These are phyloP conservation scores for Neotoxoptera formosana DNA, from an alignment of 1,140 invertebrate genomes.

Conservation along the genomic window DNA sequence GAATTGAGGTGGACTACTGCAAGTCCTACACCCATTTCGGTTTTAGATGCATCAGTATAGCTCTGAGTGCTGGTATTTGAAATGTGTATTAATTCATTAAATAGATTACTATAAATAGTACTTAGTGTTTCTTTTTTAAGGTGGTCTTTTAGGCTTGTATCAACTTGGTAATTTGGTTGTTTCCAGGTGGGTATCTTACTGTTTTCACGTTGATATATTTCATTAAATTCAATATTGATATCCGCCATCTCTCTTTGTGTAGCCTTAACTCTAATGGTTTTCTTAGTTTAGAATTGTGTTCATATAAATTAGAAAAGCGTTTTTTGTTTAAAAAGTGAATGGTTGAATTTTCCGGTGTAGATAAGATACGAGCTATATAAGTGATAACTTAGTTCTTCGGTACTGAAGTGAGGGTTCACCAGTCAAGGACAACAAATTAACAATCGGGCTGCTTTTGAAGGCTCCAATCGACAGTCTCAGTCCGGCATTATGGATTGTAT, in stretches of 20 bases:
- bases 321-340: conserved; percentile 11
- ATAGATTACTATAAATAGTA: too few species aligned
- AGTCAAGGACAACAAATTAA: not conserved
- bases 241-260: not conserved
- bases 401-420: not conserved
- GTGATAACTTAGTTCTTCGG: not conserved
- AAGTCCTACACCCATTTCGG: too few species aligned
- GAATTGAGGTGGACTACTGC: too few species aligned
- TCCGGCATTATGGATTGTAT: not conserved
- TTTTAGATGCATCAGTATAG: not conserved
- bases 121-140: not conserved
- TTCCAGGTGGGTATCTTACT: not conserved
- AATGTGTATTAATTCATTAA: not conserved
- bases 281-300: not conserved
- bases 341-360: not conserved
- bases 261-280: not conserved
- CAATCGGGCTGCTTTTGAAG: not conserved
- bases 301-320: not conserved
- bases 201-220: not conserved
- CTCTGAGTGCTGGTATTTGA: not conserved
- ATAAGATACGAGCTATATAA: not conserved
- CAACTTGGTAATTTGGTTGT: not conserved
- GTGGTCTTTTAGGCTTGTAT: not conserved
- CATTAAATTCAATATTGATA: not conserved
- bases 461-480: not conserved